Evolutionary conservation across 1,140 invertebrate species (phyloP).

Genomic region (Paraescarpia echinospica): DNA sequence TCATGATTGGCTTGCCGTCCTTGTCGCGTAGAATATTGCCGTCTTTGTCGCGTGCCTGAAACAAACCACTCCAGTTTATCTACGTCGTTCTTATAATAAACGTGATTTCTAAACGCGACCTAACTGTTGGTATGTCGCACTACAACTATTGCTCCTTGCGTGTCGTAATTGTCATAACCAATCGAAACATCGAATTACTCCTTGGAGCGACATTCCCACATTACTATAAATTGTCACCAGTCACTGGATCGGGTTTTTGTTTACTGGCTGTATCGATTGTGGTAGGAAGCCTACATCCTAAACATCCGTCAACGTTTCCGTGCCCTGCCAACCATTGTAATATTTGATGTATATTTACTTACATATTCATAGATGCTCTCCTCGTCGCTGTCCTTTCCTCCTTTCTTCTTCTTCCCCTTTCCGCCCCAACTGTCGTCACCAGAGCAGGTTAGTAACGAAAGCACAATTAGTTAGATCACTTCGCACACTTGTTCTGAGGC

Average conservation of each 20-base stretch:
- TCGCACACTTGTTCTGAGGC: neutral
- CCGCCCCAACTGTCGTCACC: neutral
- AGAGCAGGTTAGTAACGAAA: neutral
- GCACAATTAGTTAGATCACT: neutral
- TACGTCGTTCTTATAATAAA: neutral
- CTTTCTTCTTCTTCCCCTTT: slow-evolving; percentile 24
- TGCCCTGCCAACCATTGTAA: no score
- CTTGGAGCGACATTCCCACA: no score
- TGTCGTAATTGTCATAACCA: neutral
- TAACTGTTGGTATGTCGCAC: neutral
- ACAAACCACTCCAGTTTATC: neutral
- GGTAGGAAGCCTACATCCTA: no score
- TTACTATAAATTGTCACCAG: no score
- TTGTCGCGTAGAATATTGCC: slow-evolving; percentile 39
- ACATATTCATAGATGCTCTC: slow-evolving; percentile 36
- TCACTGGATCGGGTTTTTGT: no score
- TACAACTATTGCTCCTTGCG: neutral
- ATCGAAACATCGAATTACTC: no score
- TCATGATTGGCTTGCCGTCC: slow-evolving; percentile 43
- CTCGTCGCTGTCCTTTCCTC: slow-evolving; percentile 26
- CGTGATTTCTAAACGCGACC: neutral
- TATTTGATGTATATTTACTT: slow-evolving; percentile 21
- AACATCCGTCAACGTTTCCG: no score
- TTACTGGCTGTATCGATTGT: no score
- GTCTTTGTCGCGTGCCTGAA: slow-evolving; percentile 18